Percentiles rank a stretch among this genome's conserved stretches.
Conservation (phyloP, 1,140 invertebrate species). For the Aphaenogaster ashmeadi region DNA sequence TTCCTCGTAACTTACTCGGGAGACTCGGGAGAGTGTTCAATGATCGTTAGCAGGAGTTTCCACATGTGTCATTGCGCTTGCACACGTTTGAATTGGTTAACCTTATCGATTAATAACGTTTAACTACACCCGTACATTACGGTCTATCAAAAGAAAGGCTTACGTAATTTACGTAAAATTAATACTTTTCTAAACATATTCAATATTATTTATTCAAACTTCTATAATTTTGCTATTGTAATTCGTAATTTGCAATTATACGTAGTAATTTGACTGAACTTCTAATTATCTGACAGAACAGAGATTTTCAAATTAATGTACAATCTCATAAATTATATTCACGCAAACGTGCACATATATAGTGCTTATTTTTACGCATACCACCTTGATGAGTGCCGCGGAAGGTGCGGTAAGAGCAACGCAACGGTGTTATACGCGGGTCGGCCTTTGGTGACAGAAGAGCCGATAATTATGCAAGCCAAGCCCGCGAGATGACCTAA, state of each 20-base stretch:
- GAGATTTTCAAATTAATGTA: slow-evolving; percentile 13
- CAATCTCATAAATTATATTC: not conserved
- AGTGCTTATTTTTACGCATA: slow-evolving; percentile 65
- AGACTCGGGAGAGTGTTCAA: slow-evolving; percentile 42
- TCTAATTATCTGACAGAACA: not conserved
- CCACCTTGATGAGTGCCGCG: slow-evolving; percentile 71
- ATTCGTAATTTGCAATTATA: not conserved
- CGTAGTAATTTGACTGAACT: not conserved
- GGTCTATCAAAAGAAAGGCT: not conserved
- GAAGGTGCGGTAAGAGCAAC: slow-evolving; percentile 73
- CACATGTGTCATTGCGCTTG: slow-evolving; percentile 64
- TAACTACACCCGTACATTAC: not conserved
- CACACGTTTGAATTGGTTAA: slow-evolving; percentile 22
- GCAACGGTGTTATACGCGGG: slow-evolving; percentile 47
- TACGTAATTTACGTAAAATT: not conserved
- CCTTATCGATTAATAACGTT: slow-evolving; percentile 40
- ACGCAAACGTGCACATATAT: not conserved
- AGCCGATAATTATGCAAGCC: slow-evolving; percentile 75
- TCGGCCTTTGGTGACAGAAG: slow-evolving; percentile 75
- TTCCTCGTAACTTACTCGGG: slow-evolving; percentile 18
- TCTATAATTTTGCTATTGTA: not conserved
- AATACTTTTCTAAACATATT: not conserved
- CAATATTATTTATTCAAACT: not conserved
- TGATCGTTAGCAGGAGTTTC: slow-evolving; percentile 61
- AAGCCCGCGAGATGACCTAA: slow-evolving; percentile 78